phyloP scores from a whole-genome alignment of 2,888 invertebrate genomes.

The Acanthosepion lycidas region DNA sequence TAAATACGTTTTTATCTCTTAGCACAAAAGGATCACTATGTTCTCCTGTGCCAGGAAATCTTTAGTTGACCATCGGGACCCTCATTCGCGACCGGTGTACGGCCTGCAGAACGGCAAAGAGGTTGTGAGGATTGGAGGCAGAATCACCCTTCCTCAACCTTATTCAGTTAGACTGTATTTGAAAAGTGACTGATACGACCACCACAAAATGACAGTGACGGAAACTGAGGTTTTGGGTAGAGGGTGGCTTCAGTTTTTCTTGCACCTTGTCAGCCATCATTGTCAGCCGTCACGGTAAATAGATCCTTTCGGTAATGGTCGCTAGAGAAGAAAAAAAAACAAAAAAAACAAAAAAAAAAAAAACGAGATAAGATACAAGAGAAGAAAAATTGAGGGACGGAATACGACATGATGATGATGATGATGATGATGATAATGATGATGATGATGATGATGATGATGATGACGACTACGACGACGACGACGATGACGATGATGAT shows the following conservation, averaged over 20 bases:
- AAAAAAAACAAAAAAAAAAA: too few species aligned
- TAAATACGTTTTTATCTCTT: too few species aligned
- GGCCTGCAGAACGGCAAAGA: neutral
- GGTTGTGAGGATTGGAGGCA: neutral
- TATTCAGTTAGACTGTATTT: neutral
- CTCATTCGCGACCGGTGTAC: neutral
- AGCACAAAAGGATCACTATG: too few species aligned
- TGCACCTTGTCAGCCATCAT: neutral
- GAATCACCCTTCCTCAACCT: too few species aligned
- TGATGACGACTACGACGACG: too few species aligned
- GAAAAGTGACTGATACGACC: neutral
- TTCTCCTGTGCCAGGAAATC: too few species aligned
- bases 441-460: too few species aligned
- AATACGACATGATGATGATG: neutral
- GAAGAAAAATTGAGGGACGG: neutral
- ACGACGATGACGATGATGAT: too few species aligned
- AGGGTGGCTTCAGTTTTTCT: neutral
- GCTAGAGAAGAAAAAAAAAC: neutral
- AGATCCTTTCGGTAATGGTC: neutral
- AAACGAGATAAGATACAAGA: neutral
- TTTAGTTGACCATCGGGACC: too few species aligned
- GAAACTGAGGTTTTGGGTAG: neutral
- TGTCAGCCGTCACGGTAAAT: neutral
- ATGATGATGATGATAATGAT: too few species aligned
- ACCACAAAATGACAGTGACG: neutral